Evolutionary conservation across 2,113 vertebrate genomes (phyloP), one percentile per base, ranked within the genome.

Genomic region (Nymphicus hollandicus): DNA sequence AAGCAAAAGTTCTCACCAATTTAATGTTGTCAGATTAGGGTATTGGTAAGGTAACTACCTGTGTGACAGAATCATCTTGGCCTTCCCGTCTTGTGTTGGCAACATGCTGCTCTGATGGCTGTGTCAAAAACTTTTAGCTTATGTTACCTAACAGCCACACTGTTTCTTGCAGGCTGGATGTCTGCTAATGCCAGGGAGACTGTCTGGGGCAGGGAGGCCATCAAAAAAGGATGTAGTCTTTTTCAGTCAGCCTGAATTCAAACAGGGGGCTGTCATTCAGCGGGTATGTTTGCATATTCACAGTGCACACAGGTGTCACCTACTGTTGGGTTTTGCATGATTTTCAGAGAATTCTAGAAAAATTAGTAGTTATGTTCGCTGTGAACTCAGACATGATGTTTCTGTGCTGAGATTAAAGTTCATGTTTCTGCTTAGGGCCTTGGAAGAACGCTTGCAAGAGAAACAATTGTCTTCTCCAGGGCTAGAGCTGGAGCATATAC

Each of bases 401-500:
- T 77, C 37, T 71, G 56, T 68, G 44, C 46, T 37, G 70, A 56
- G 12, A 66, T 31, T 65, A 11, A 79, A 60, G 37, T 18, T 89
- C 43, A 0, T 92, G 29, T 95, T 90, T 81, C 64, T 94, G 14
- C 17, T 1, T 29, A 99, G 99, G 94, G 97, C 98, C 58, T 91
- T 98, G 93, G 98, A 99, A 91, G 98, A 98, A 29, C 97, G 97
- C 55, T 92, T 98, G 84, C 80, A 93, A 22, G 98, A 97, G 90
- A 97, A 91, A 29, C 96, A 81, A 1, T 60, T 95, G 31, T 95
- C 93, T 63, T 66, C 56, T 63, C 76, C 85, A 2, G 92, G 94
- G 29, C 88, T 94, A 79, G 98, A 98, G 69, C 89, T 98, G 88
- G 98, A 99, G 90, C 97, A 95, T 23, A 41, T 97, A 3, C 84